Percentiles rank a stretch among this genome's conserved stretches.
Evolutionary conservation across 1,140 invertebrate genomes (phyloP).

Genomic region (Hesperophylax magnus): DNA sequence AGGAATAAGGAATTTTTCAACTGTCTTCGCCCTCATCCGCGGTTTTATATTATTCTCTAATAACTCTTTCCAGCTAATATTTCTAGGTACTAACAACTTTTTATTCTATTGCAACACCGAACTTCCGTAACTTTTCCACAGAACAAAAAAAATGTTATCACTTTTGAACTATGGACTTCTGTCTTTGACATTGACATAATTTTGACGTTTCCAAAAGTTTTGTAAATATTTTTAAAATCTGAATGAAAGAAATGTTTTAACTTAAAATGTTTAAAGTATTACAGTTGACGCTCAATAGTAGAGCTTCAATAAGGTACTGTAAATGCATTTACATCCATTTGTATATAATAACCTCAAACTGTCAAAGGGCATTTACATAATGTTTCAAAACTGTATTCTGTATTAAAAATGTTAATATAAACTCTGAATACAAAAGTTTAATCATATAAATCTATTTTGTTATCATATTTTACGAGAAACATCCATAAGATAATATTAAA

Average conservation of each 20-base stretch:
- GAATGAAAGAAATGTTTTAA: constrained; percentile 36
- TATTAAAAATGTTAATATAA: background rate
- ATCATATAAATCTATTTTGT: too few species aligned
- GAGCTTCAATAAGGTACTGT: constrained; percentile 30
- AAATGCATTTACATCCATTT: background rate
- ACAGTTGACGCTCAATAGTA: constrained; percentile 26
- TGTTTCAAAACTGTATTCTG: background rate
- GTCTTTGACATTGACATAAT: background rate
- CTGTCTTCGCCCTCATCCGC: too few species aligned
- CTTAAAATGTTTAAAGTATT: constrained; percentile 52
- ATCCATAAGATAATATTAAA: background rate
- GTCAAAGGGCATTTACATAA: constrained; percentile 7
- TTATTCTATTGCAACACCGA: background rate
- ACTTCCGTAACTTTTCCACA: background rate
- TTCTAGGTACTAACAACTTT: too few species aligned
- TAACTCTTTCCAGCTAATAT: too few species aligned
- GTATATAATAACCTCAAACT: constrained; percentile 27
- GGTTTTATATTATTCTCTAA: too few species aligned
- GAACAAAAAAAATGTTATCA: background rate
- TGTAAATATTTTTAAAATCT: constrained; percentile 14
- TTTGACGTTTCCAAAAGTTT: background rate
- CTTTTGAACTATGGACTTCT: background rate
- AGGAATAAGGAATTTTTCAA: too few species aligned
- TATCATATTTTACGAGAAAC: too few species aligned
- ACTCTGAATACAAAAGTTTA: too few species aligned